Percentiles rank a stretch among this genome's conserved stretches.
These are phyloP conservation scores for Drosophila recens DNA, from an alignment of 2,888 invertebrate species.

Conservation along the genomic window DNA sequence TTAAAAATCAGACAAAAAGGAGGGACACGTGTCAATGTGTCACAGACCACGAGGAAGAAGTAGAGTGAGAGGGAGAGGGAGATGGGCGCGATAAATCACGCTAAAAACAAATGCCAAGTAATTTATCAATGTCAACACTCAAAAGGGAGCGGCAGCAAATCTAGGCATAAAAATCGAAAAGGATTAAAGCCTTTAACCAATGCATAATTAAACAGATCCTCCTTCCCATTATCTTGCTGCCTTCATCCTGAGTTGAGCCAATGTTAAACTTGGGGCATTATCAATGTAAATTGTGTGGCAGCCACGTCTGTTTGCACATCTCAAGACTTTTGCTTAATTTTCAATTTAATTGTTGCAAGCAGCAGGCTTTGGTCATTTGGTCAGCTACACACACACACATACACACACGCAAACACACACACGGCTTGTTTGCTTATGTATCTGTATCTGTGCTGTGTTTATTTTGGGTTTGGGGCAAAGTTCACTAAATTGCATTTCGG, in stretches of 20 bases:
- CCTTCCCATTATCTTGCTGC: no score
- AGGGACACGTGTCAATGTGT: conserved; percentile 83
- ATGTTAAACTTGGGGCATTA: conserved; percentile 32
- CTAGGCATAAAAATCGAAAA: conserved; percentile 54
- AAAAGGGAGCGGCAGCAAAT: conserved; percentile 31
- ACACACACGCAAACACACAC: conserved; percentile 1
- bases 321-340: conserved; percentile 76
- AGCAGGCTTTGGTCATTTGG: conserved; percentile 56
- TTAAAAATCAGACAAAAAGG: conserved; percentile 81
- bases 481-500: conserved; percentile 84
- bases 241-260: background rate
- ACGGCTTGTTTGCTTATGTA: conserved; percentile 26
- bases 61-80: conserved; percentile 35
- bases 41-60: conserved; percentile 30
- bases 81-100: conserved; percentile 83
- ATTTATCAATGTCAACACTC: conserved; percentile 84
- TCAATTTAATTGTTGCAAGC: conserved; percentile 67
- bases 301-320: conserved; percentile 69
- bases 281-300: conserved; percentile 55
- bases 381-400: conserved; percentile 26
- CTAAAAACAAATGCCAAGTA: conserved; percentile 82
- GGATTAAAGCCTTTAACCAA: conserved; percentile 80
- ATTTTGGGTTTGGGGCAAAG: conserved; percentile 61
- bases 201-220: conserved; percentile 69
- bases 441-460: conserved; percentile 37